phyloP scores from a whole-genome alignment of 2,113 vertebrate species.

The Campylomormyrus numenius region DNA sequence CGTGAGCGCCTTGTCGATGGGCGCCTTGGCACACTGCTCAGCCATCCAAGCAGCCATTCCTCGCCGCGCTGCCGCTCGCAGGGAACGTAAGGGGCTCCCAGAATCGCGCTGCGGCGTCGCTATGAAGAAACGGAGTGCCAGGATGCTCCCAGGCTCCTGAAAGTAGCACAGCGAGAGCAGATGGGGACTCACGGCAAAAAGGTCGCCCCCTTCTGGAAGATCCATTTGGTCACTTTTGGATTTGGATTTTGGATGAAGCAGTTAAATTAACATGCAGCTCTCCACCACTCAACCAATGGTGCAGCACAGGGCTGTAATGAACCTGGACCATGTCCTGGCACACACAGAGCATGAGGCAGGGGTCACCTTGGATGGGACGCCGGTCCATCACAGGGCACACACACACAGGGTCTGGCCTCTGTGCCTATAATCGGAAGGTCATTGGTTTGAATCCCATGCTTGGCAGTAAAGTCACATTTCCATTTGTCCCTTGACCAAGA shows the following conservation, averaged over 20 bases:
- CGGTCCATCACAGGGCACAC: not conserved
- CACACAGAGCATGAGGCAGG: not conserved
- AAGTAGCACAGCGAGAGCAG: not conserved
- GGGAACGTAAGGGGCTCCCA: not conserved
- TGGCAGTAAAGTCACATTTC: not conserved
- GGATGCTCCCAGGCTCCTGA: not conserved
- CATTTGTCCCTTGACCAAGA: not conserved
- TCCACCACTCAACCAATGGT: not conserved
- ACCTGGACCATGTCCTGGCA: not conserved
- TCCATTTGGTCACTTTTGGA: too few relatives aligned
- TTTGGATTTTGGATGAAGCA: not conserved
- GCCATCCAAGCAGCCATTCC: not conserved
- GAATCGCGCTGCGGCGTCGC: not conserved
- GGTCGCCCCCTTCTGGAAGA: not conserved
- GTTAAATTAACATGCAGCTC: not conserved
- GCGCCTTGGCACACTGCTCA: not conserved
- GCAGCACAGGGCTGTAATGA: not conserved
- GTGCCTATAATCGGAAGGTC: not conserved
- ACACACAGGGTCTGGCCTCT: not conserved
- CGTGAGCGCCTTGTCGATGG: slow-evolving; percentile 27
- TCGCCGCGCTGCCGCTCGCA: too few relatives aligned
- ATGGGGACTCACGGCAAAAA: not conserved
- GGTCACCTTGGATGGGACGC: not conserved
- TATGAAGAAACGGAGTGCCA: not conserved
- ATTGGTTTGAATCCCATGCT: not conserved